Evolutionary conservation across 2,888 invertebrate genomes (phyloP).

Genomic region (Dolomedes plantarius): DNA sequence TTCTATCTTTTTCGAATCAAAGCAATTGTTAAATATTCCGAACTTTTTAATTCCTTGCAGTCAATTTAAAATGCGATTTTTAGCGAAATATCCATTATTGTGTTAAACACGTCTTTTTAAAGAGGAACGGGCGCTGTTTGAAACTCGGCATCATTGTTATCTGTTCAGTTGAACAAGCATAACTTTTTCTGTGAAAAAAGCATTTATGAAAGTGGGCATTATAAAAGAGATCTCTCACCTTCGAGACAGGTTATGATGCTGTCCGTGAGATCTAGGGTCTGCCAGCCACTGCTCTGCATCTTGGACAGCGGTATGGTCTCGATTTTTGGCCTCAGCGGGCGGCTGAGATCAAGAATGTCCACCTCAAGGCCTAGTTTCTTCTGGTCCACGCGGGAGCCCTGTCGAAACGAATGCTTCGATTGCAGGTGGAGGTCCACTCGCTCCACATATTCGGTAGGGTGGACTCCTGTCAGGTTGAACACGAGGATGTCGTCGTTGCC

Average conservation of each 20-base stretch:
- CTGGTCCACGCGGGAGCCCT: slow-evolving; percentile 21
- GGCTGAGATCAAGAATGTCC: slow-evolving; percentile 50
- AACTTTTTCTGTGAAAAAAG: too few species aligned
- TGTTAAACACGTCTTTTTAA: too few species aligned
- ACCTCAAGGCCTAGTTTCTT: slow-evolving; percentile 47
- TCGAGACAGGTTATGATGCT: slow-evolving; percentile 63
- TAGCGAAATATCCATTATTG: too few species aligned
- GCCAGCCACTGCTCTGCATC: slow-evolving; percentile 45
- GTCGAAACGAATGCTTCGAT: slow-evolving; percentile 61
- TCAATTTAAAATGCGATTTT: too few species aligned
- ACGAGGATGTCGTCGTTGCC: slow-evolving; percentile 76
- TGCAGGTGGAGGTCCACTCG: slow-evolving; percentile 77
- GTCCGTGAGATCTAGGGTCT: slow-evolving; percentile 56
- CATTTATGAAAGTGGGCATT: too few species aligned
- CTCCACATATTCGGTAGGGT: slow-evolving; percentile 75
- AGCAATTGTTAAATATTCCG: too few species aligned
- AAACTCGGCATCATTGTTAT: too few species aligned
- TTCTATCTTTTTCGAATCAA: too few species aligned
- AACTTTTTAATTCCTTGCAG: too few species aligned
- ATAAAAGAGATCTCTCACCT: too few species aligned
- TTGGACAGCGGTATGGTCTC: slow-evolving; percentile 45
- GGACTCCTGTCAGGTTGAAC: slow-evolving; percentile 77
- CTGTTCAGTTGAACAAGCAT: too few species aligned
- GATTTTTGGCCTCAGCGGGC: slow-evolving; percentile 41
- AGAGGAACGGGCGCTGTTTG: too few species aligned